These are phyloP conservation scores for Drosophila bocki DNA, from an alignment of 1,140 invertebrate species.

Conservation along the genomic window DNA sequence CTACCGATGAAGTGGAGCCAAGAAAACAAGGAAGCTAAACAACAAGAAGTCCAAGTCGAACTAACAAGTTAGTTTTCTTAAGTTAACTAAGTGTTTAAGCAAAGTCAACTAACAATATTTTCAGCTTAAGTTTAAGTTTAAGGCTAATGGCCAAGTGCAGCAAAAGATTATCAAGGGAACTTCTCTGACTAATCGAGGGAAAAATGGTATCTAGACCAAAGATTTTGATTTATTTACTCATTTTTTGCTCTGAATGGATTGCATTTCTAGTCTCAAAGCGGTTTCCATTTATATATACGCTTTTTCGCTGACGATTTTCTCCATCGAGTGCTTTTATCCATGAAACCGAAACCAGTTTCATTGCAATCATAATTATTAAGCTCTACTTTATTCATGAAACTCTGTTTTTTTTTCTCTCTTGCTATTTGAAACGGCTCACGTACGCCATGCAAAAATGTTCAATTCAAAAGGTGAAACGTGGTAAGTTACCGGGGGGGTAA, in stretches of 20 bases:
- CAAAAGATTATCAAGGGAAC: not conserved
- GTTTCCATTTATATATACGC: slow-evolving; percentile 1
- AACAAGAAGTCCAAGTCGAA: not conserved
- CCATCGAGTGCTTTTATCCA: not conserved
- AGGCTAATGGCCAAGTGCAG: slow-evolving; percentile 13
- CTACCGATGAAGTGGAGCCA: slow-evolving; percentile 33
- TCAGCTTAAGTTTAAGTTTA: not conserved
- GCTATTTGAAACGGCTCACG: slow-evolving; percentile 19
- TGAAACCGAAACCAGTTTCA: slow-evolving; percentile 46
- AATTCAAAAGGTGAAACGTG: slow-evolving; percentile 1
- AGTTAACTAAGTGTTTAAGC: not conserved
- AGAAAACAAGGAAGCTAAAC: not conserved
- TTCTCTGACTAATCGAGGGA: slow-evolving; percentile 2
- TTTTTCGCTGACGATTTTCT: slow-evolving; percentile 19
- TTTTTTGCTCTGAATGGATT: not conserved
- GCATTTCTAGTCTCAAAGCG: not conserved
- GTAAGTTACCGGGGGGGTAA: not conserved
- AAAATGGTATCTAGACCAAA: not conserved
- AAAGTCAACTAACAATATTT: not conserved
- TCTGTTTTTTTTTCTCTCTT: not conserved
- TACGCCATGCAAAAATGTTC: slow-evolving; percentile 18
- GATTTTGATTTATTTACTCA: not conserved
- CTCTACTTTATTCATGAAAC: slow-evolving; percentile 23
- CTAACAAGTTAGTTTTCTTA: slow-evolving; percentile 5
- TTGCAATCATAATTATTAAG: slow-evolving; percentile 45